These are phyloP conservation scores for Bombus polaris DNA, from an alignment of 1,140 invertebrate species.

Conservation along the genomic window DNA sequence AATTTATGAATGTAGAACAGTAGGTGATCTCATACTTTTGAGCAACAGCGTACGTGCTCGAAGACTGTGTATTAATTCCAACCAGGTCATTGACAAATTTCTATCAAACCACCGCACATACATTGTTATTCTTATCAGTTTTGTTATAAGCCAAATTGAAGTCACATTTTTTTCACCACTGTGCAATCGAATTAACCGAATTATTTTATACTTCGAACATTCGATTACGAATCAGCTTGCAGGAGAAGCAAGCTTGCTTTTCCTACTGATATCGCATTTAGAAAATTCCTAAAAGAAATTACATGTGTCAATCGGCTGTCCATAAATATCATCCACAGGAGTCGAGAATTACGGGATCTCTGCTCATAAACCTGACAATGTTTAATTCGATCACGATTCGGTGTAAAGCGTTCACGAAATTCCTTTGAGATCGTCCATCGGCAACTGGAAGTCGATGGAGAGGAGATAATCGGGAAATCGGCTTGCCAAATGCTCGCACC, in stretches of 20 bases:
- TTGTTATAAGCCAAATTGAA: too few relatives aligned
- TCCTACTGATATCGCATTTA: too few relatives aligned
- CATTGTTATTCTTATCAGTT: not conserved
- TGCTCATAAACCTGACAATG: not conserved
- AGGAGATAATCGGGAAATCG: conserved; percentile 20
- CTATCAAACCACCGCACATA: not conserved
- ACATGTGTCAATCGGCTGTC: too few relatives aligned
- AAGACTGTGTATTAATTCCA: not conserved
- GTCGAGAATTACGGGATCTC: not conserved
- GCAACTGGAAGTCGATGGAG: too few relatives aligned
- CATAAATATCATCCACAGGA: too few relatives aligned
- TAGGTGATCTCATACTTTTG: conserved; percentile 18
- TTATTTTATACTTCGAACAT: too few relatives aligned
- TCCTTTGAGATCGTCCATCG: not conserved
- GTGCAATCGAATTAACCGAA: too few relatives aligned
- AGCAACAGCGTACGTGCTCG: not conserved
- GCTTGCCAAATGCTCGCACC: conserved; percentile 24
- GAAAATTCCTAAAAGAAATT: not conserved
- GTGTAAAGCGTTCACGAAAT: not conserved
- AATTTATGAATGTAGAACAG: conserved; percentile 3
- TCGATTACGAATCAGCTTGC: too few relatives aligned
- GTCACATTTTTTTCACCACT: too few relatives aligned
- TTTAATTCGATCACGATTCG: not conserved
- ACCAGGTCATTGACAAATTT: not conserved
- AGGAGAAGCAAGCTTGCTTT: too few relatives aligned